Conservation (phyloP, 2,113 vertebrate species). For the Aegotheles bennettii region DNA sequence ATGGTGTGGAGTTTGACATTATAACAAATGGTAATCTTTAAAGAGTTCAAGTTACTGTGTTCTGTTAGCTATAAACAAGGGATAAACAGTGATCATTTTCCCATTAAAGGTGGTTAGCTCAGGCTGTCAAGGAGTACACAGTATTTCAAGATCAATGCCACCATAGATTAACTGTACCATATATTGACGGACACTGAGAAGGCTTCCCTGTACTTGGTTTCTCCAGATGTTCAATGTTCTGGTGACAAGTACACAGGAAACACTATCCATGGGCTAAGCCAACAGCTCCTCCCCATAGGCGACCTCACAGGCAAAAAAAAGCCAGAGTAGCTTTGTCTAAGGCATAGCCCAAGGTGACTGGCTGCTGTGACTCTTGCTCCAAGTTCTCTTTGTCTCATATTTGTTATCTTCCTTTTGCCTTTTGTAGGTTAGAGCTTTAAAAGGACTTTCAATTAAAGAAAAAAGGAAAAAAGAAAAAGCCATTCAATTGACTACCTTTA, state of each 20-base stretch:
- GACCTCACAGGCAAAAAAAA: background rate
- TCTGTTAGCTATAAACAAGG: background rate
- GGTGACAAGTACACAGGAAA: background rate
- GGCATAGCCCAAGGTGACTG: background rate
- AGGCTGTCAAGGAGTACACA: background rate
- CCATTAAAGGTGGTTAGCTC: background rate
- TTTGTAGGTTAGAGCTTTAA: background rate
- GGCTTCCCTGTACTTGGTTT: background rate
- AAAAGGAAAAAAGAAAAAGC: background rate
- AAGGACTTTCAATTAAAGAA: background rate
- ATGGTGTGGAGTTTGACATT: background rate
- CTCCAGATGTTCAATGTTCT: background rate
- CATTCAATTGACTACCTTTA: background rate
- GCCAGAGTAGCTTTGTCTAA: background rate
- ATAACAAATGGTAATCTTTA: background rate
- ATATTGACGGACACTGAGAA: background rate
- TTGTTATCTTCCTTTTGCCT: background rate
- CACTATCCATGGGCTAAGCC: background rate
- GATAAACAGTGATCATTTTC: background rate
- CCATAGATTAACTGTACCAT: background rate
- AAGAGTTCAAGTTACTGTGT: background rate
- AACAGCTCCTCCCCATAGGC: background rate
- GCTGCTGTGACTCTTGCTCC: background rate
- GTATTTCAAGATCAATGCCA: constrained; percentile 12
- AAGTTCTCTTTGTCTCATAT: background rate